Conservation (phyloP, 2,797 vertebrate genomes). For the Fistularia commersonii region DNA sequence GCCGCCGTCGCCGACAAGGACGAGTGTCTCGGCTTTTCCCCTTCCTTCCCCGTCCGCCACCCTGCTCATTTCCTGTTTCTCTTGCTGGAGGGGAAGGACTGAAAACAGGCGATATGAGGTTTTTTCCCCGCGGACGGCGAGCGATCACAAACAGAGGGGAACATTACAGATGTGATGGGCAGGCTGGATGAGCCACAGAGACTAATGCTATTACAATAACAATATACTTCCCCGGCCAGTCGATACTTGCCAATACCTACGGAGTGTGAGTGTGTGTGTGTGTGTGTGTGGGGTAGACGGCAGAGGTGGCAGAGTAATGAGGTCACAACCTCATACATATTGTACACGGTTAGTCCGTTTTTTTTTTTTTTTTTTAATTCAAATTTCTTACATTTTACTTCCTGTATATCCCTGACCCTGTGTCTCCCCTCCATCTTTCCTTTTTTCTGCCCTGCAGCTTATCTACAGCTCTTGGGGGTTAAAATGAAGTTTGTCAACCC, state of each 20-base stretch:
- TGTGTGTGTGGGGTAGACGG: no score
- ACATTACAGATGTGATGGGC: constrained; percentile 31
- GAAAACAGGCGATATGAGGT: constrained; percentile 3
- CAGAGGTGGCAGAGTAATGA: constrained; percentile 50
- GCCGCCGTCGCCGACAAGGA: constrained; percentile 19
- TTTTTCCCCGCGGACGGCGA: constrained; percentile 9
- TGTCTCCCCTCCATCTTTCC: no score
- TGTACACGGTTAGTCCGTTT: constrained; percentile 29
- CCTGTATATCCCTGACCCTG: constrained; percentile 25
- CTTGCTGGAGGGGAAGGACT: constrained; percentile 6
- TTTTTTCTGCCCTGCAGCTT: constrained; percentile 48
- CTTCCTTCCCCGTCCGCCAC: constrained; percentile 2
- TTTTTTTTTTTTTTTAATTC: constrained; percentile 22
- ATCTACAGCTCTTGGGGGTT: constrained; percentile 31
- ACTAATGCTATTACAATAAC: constrained; percentile 59
- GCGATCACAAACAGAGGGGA: constrained; percentile 31
- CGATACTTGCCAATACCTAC: constrained; percentile 43
- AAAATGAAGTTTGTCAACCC: constrained; percentile 52
- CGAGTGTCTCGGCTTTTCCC: constrained; percentile 12
- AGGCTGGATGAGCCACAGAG: constrained; percentile 32
- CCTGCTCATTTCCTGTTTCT: constrained; percentile 23
- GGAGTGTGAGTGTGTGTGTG: constrained; percentile 9
- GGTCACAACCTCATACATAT: constrained; percentile 55
- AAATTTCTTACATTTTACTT: constrained; percentile 30
- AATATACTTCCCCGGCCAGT: constrained; percentile 27